Base-by-base conservation (phyloP, 92 coral and sea anemone species). In the Epizoanthus fatuus region DNA sequence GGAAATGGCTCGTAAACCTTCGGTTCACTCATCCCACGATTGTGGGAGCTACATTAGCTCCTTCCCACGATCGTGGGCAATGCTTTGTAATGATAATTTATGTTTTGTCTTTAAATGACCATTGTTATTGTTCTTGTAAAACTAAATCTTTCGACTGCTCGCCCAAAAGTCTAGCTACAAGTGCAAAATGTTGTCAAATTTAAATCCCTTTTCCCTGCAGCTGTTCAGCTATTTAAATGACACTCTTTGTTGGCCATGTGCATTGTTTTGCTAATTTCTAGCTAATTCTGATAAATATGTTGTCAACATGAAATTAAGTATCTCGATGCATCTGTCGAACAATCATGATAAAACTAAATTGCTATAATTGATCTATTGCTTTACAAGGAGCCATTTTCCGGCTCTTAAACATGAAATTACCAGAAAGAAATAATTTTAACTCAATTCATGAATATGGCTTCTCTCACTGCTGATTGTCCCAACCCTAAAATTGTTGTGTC, bases 221-320 rank as follows among this genome's bases (percentile, higher is more conserved):
- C 47, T 75, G 45, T 45, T 35, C 4, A 17, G 15, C 6, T 17
- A 14, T 53, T 75, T 75, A 35, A 55, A 53, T 53, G 44, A 3
- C 66, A 5, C 4, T 75, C 66, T 55, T 54, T 37, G 80, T 75
- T 56, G 8, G 39, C 37, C 37, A 12, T n/a, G n/a, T 45, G 58
- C 7, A 42, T 70, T 70, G 75, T 70, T 70, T 45, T 70, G 75
- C 56, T 45, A 70, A 70, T 70, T 70, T 70, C 57, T 19, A n/a
- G 40, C 22, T 70, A 70, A 70, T 45, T 70, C 38, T 15, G 19
- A 66, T 47, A n/a, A 70, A 1, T 19, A 32, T 70, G 75, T 70
- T 17, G 40, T 40, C 57, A 8, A 70, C 72, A 11, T 14, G 47
- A 13, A 37, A 32, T 65, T 37, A 66, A 66, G 72, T 66, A 66